Percentiles rank a stretch among this genome's conserved stretches.
phyloP scores from a whole-genome alignment of 2,888 invertebrate genomes.

The Aphelenchoides bicaudatus region DNA sequence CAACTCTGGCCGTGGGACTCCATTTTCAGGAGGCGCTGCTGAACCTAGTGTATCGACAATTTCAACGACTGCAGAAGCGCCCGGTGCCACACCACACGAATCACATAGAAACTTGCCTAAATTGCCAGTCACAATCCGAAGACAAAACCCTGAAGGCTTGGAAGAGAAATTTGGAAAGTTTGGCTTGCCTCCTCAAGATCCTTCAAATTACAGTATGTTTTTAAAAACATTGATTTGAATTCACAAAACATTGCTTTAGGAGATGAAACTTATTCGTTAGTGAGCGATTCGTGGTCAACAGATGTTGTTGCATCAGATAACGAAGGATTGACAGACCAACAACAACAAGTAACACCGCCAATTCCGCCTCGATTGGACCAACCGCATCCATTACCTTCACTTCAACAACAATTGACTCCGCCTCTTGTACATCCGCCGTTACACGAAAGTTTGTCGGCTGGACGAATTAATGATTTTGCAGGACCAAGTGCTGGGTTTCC shows the following conservation, averaged over 20 bases:
- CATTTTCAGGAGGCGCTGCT: constrained; percentile 29
- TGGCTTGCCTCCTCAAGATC: constrained; percentile 73
- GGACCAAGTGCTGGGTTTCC: constrained; percentile 18
- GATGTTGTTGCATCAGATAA: constrained; percentile 94
- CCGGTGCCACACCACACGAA: constrained; percentile 27
- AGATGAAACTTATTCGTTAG: constrained; percentile 91
- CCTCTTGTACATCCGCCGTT: constrained; percentile 14
- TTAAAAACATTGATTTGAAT: background rate
- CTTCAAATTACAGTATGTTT: constrained; percentile 26
- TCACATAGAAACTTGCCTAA: constrained; percentile 24
- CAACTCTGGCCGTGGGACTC: constrained; percentile 37
- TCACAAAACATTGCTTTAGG: constrained; percentile 62
- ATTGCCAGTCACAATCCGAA: constrained; percentile 62
- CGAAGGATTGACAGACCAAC: constrained; percentile 65
- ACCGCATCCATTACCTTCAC: background rate
- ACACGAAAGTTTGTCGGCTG: constrained; percentile 26
- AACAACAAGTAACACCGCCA: constrained; percentile 10
- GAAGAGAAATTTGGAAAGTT: constrained; percentile 98
- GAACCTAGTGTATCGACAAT: background rate
- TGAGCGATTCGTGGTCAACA: constrained; percentile 97
- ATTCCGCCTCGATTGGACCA: constrained; percentile 8
- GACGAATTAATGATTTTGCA: constrained; percentile 21
- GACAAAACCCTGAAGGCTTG: constrained; percentile 85
- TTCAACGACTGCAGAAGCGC: constrained; percentile 22
- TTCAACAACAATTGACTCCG: constrained; percentile 15